Conservation (phyloP, 2,797 vertebrate genomes). For the Gambelia wislizenii region DNA sequence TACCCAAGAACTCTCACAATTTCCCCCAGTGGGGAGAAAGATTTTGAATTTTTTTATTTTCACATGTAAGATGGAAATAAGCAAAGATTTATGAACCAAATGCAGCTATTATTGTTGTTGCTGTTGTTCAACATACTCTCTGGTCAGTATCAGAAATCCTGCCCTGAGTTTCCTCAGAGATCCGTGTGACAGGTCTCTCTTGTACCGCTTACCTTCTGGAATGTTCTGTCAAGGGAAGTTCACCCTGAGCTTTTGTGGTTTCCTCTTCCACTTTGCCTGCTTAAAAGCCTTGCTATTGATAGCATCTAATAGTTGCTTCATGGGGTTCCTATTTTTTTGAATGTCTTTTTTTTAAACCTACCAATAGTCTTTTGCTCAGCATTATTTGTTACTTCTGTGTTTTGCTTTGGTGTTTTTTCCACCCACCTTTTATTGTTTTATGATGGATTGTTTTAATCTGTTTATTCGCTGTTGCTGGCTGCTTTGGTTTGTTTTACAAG, state of each 20-base stretch:
- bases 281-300: background rate
- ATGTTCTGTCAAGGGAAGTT: background rate
- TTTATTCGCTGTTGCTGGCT: background rate
- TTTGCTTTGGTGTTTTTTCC: background rate
- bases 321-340: background rate
- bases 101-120: too few relatives aligned
- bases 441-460: constrained; percentile 35
- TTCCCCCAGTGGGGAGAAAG: too few relatives aligned
- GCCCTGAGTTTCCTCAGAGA: background rate
- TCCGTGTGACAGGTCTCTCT: background rate
- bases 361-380: background rate
- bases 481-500: constrained; percentile 10
- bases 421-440: constrained; percentile 25
- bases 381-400: background rate
- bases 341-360: background rate
- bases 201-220: background rate
- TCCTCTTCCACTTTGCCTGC: background rate
- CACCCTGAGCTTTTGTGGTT: background rate
- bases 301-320: background rate
- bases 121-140: background rate
- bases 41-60: too few relatives aligned
- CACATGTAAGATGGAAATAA: too few relatives aligned
- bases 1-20: too few relatives aligned
- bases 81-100: too few relatives aligned
- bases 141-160: background rate